phyloP scores from a whole-genome alignment of 1,140 invertebrate genomes.

The Hirudo medicinalis region DNA sequence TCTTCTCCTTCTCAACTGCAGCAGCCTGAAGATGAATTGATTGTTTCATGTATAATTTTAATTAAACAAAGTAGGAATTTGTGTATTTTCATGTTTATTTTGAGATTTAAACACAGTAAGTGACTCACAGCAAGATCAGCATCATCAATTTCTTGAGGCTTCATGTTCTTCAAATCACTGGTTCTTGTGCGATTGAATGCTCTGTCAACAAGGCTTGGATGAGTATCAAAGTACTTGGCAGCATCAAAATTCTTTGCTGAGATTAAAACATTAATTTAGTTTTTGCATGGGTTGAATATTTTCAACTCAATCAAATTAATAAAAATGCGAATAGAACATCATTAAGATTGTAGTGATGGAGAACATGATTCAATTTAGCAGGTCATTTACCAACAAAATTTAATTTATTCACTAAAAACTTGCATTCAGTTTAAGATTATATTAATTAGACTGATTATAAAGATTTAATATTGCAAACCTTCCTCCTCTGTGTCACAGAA shows the following conservation, averaged over 20 bases:
- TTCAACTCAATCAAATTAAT: neutral
- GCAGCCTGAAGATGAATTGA: slow-evolving; percentile 37
- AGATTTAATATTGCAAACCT: slow-evolving; percentile 31
- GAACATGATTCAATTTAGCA: neutral
- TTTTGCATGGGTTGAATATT: neutral
- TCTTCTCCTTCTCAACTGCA: slow-evolving; percentile 50
- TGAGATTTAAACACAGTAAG: neutral
- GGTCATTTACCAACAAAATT: neutral
- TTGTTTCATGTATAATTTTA: too few relatives aligned
- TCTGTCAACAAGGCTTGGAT: slow-evolving; percentile 54
- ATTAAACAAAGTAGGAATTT: slow-evolving; percentile 15
- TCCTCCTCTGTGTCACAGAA: slow-evolving; percentile 61
- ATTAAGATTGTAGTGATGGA: neutral
- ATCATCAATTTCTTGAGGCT: slow-evolving; percentile 17
- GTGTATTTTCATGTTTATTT: neutral
- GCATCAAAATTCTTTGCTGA: slow-evolving; percentile 53
- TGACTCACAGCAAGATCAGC: slow-evolving; percentile 25
- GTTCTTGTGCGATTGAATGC: slow-evolving; percentile 56
- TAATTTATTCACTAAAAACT: too few relatives aligned
- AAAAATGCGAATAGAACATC: neutral
- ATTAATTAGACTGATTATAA: too few relatives aligned
- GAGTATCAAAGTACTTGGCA: slow-evolving; percentile 58
- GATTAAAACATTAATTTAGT: slow-evolving; percentile 11
- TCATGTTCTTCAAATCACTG: slow-evolving; percentile 46
- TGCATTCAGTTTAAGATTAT: neutral